Conservation (phyloP, 2,113 vertebrate species). For the Ivindomyrus marchei region DNA sequence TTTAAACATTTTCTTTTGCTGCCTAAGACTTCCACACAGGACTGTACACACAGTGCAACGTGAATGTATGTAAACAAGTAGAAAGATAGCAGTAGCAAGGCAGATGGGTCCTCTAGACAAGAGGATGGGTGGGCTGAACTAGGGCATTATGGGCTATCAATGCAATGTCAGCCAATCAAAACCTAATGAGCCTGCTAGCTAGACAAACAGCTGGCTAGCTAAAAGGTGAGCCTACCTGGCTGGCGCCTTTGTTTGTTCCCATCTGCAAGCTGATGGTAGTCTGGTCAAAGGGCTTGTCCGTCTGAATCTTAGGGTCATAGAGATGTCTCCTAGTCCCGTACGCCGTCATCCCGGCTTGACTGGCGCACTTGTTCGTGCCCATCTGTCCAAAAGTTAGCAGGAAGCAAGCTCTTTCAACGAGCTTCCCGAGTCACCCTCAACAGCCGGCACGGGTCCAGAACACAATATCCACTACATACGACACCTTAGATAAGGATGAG, state of each 20-base stretch:
- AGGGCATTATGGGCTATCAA: background rate
- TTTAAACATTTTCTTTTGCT: background rate
- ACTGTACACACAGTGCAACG: background rate
- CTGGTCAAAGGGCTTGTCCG: constrained; percentile 81
- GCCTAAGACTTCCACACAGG: background rate
- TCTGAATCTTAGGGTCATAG: constrained; percentile 81
- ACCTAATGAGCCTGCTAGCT: background rate
- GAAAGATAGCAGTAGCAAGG: background rate
- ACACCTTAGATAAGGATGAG: background rate
- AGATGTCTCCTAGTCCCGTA: constrained; percentile 80
- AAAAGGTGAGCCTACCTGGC: constrained; percentile 62
- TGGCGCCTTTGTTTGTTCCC: constrained; percentile 84
- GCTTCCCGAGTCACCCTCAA: background rate
- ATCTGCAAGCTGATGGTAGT: constrained; percentile 82
- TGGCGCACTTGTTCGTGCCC: constrained; percentile 85
- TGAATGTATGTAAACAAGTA: background rate
- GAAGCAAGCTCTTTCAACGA: background rate
- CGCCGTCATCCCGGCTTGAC: constrained; percentile 82
- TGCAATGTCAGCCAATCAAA: background rate
- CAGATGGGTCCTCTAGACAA: background rate
- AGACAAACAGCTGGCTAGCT: background rate
- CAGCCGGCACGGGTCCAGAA: background rate
- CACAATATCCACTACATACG: background rate
- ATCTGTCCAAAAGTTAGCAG: constrained; percentile 53
- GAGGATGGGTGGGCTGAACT: background rate